Conservation (phyloP, 2,888 invertebrate species). For the Drosophila flavopinicola region DNA sequence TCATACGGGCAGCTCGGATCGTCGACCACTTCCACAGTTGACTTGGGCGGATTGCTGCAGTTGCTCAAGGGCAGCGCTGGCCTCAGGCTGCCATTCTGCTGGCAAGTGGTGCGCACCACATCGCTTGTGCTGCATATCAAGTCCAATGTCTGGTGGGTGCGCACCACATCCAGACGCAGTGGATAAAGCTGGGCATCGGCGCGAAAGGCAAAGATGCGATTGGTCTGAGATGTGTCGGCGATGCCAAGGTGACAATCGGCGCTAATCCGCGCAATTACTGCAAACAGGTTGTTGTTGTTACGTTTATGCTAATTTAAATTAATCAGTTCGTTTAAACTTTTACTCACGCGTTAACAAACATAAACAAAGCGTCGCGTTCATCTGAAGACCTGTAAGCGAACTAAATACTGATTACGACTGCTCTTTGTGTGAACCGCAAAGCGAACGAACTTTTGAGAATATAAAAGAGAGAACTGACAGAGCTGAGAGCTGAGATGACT, state of each 20-base stretch:
- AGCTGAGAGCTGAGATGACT: not conserved
- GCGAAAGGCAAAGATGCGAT: conserved; percentile 37
- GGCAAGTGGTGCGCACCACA: conserved; percentile 23
- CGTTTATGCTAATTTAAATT: conserved; percentile 4
- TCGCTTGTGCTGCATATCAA: conserved; percentile 32
- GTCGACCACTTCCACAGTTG: not conserved
- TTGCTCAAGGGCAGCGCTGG: conserved; percentile 8
- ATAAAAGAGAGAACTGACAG: not conserved
- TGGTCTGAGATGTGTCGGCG: conserved; percentile 17
- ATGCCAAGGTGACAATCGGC: conserved; percentile 39
- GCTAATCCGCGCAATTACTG: conserved; percentile 14
- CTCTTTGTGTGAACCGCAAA: conserved; percentile 4
- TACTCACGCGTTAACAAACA: conserved; percentile 9
- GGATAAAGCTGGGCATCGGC: not conserved
- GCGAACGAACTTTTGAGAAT: not conserved
- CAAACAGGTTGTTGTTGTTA: conserved; percentile 7
- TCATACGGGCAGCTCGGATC: conserved; percentile 25
- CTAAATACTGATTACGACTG: conserved; percentile 13
- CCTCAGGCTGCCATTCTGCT: conserved; percentile 1
- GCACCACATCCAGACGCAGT: conserved; percentile 29
- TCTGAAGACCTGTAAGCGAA: conserved; percentile 20
- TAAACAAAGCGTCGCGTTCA: conserved; percentile 16
- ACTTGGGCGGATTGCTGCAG: conserved; percentile 8
- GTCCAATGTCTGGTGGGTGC: conserved; percentile 8
- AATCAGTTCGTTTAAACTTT: not conserved